Evolutionary conservation across 64 coral and sea anemone species (phyloP).

Genomic region (Actinia equina): DNA sequence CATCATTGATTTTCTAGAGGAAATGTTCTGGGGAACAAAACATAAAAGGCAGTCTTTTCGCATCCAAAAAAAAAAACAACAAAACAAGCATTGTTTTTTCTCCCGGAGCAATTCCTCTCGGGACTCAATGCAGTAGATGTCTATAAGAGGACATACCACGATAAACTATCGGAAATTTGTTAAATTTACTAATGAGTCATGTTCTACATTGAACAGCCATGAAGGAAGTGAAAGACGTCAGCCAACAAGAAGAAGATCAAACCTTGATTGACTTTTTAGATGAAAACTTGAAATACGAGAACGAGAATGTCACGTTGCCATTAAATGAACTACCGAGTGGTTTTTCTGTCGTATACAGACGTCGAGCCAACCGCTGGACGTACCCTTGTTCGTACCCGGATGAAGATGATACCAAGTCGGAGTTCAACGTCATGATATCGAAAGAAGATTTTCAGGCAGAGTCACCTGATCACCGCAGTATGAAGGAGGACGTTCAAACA

Average conservation of each 20-base stretch:
- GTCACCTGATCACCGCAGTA: not conserved
- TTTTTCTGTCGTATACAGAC: conserved; percentile 4
- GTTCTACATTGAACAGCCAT: not conserved
- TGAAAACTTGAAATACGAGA: not conserved
- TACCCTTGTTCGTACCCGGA: not conserved
- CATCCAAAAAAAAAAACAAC: too few species aligned
- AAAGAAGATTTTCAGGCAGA: not conserved
- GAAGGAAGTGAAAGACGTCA: not conserved
- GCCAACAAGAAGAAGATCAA: not conserved
- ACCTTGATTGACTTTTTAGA: not conserved
- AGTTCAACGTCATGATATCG: conserved; percentile 23
- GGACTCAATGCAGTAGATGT: too few species aligned
- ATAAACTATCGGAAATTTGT: too few species aligned
- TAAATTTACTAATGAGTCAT: too few species aligned
- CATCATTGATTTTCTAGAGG: too few species aligned
- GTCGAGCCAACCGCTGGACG: not conserved
- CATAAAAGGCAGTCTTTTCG: too few species aligned
- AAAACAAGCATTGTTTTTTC: too few species aligned
- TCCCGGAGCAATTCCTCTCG: too few species aligned
- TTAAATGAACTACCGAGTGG: not conserved
- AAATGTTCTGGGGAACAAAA: too few species aligned
- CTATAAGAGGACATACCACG: too few species aligned
- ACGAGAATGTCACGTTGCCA: not conserved
- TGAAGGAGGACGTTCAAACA: not conserved
- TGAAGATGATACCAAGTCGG: too few species aligned